Conservation (phyloP, 2,888 invertebrate species). For the Callyntrura guangdongensis region DNA sequence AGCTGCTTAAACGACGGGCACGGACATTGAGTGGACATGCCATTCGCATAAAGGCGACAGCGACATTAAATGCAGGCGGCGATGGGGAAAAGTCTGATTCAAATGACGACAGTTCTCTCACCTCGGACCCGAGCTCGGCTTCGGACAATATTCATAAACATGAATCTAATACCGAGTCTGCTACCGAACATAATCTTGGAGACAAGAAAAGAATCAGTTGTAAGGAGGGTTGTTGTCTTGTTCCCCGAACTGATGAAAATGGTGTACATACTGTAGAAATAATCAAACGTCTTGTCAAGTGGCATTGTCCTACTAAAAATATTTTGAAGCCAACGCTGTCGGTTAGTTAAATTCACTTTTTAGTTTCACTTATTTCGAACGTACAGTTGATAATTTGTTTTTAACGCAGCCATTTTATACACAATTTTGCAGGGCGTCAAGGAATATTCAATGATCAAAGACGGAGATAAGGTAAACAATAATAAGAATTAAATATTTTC, state of each 20-base stretch:
- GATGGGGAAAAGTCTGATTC: constrained; percentile 60
- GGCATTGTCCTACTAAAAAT: constrained; percentile 92
- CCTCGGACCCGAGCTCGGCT: constrained; percentile 33
- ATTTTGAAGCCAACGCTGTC: constrained; percentile 94
- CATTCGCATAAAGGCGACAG: constrained; percentile 42
- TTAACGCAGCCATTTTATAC: too few relatives aligned
- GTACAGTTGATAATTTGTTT: background rate
- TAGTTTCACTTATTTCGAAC: background rate
- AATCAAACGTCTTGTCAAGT: constrained; percentile 86
- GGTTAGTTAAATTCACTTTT: constrained; percentile 87
- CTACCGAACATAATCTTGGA: background rate
- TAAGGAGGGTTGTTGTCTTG: constrained; percentile 43
- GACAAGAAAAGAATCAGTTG: constrained; percentile 27
- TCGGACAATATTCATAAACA: constrained; percentile 25
- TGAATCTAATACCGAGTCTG: constrained; percentile 28
- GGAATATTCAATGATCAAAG: constrained; percentile 93
- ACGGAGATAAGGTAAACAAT: constrained; percentile 88
- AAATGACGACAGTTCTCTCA: constrained; percentile 60
- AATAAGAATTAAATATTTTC: too few relatives aligned
- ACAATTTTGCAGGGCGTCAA: constrained; percentile 90
- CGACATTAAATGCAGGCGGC: background rate
- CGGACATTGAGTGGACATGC: constrained; percentile 83
- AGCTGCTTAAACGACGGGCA: constrained; percentile 78
- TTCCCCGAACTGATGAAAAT: constrained; percentile 29
- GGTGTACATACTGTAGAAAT: background rate